Conservation (phyloP, 2,797 vertebrate species). For the Pseudomugil gertrudae region DNA sequence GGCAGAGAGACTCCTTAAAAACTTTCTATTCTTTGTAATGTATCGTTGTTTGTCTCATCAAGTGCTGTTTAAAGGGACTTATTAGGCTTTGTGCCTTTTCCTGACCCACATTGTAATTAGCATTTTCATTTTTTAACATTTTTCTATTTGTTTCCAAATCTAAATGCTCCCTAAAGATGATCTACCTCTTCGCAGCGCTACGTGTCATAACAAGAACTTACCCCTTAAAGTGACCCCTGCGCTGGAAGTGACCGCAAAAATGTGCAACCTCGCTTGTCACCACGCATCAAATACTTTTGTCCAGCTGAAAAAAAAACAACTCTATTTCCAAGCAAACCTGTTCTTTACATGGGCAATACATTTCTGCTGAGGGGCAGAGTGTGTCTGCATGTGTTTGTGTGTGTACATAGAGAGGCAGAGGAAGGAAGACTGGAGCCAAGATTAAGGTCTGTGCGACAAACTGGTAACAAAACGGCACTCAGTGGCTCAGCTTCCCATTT, state of each 20-base stretch:
- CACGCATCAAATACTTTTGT: slow-evolving; percentile 30
- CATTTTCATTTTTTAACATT: background rate
- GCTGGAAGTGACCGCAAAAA: slow-evolving; percentile 48
- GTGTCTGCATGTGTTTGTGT: slow-evolving; percentile 17
- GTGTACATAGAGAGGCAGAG: slow-evolving; percentile 39
- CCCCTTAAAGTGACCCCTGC: slow-evolving; percentile 45
- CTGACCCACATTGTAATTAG: background rate
- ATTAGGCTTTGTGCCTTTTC: background rate
- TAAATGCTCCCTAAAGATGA: slow-evolving; percentile 19
- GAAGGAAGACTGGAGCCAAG: slow-evolving; percentile 79
- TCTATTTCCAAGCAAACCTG: slow-evolving; percentile 36
- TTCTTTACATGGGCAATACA: slow-evolving; percentile 28
- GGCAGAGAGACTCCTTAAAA: no score
- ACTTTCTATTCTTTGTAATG: background rate
- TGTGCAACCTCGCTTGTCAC: slow-evolving; percentile 35
- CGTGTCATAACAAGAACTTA: no score
- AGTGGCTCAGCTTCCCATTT: slow-evolving; percentile 78
- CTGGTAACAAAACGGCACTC: slow-evolving; percentile 77
- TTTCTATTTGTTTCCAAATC: background rate
- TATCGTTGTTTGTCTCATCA: background rate
- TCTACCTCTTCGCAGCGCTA: slow-evolving; percentile 40
- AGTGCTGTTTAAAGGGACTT: background rate
- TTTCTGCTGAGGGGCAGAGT: slow-evolving; percentile 29
- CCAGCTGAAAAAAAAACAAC: slow-evolving; percentile 39
- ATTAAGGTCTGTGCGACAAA: slow-evolving; percentile 80